A percentile compares a stretch with the other conserved stretches of the same genome.
These are phyloP conservation scores for Platyura marginata DNA, from an alignment of 1,140 invertebrate species.

Conservation along the genomic window DNA sequence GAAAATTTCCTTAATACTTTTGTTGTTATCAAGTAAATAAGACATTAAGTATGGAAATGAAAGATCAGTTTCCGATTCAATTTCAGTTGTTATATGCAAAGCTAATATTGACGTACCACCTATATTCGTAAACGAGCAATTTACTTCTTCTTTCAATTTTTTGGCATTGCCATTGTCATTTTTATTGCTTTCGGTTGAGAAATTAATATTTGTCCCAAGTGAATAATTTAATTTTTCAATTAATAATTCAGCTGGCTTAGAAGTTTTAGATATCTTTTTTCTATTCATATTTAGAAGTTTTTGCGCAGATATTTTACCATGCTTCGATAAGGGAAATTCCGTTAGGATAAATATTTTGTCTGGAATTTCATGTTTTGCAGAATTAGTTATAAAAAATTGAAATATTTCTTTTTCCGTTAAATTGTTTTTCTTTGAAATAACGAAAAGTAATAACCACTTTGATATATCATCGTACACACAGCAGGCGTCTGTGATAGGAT, in stretches of 20 bases:
- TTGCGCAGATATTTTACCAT: slow-evolving; percentile 26
- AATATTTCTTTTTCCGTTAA: neutral
- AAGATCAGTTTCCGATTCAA: slow-evolving; percentile 11
- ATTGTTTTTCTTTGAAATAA: neutral
- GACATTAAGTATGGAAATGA: slow-evolving; percentile 11
- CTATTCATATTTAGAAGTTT: slow-evolving; percentile 8
- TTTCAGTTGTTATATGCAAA: slow-evolving; percentile 12
- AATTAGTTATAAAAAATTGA: neutral
- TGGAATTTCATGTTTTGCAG: slow-evolving; percentile 20
- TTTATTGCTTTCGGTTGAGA: neutral
- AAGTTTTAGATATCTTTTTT: neutral
- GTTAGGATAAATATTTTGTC: slow-evolving; percentile 20
- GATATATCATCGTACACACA: slow-evolving; percentile 10
- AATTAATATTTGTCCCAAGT: neutral
- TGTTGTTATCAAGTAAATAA: slow-evolving; percentile 10
- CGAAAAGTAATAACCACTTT: slow-evolving; percentile 4
- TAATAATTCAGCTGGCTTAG: neutral
- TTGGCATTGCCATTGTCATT: slow-evolving; percentile 2
- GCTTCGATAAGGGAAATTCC: slow-evolving; percentile 26
- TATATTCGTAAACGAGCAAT: slow-evolving; percentile 9
- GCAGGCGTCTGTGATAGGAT: slow-evolving; percentile 5
- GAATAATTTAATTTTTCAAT: neutral
- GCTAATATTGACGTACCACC: slow-evolving; percentile 21
- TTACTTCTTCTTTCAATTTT: slow-evolving; percentile 6
- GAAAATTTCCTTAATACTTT: slow-evolving; percentile 1